Evolutionary conservation across 2,888 invertebrate genomes (phyloP), one percentile per base, ranked within the genome.

Genomic region (Tromatobia lineatoria): DNA sequence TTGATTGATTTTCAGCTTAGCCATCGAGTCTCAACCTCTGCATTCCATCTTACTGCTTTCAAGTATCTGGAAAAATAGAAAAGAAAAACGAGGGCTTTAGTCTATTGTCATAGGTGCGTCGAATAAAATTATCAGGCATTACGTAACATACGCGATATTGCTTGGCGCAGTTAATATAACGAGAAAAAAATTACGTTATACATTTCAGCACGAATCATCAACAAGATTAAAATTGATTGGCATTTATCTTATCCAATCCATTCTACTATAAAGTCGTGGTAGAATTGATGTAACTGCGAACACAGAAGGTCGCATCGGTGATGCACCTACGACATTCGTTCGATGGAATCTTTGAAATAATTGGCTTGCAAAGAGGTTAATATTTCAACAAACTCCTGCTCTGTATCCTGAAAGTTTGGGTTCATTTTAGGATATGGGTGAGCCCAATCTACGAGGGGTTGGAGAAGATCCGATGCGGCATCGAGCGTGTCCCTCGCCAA

Each of bases 1-100:
- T 61, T 61, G 83, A 80, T 85, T 74, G 80, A 87, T 87, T 82
- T 73, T 69, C 71, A 50, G 71, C 69, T 71, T 66, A 78, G 57
- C 61, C 84, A 69, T 75, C 61, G 78, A 69, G 50, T 54, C 76
- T 85, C 66, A 75, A 38, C 47, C 45, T 64, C 23, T 29, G 67
- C 64, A 70, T 69, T 67, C 29, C 59, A 81, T 38, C 80, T 38
- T 71, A 6, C 54, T 42, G n/a, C 66, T 34, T 23, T 57, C 52
- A 74, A 81, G 69, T 81, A 87, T 76, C 80, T 83, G 82, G 50
- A 84, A 85, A 80, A 20, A 80, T 29, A 82, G 23, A 47, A 8
- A 8, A n/a, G n/a, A 0, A 61, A 61, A 67, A 7, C n/a, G 79
- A 47, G 34, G 13, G 20, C 64, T 80, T 80, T 74, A 77, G 10